Evolutionary conservation across 2,113 vertebrate species (phyloP).

Genomic region (Aviceda subcristata): DNA sequence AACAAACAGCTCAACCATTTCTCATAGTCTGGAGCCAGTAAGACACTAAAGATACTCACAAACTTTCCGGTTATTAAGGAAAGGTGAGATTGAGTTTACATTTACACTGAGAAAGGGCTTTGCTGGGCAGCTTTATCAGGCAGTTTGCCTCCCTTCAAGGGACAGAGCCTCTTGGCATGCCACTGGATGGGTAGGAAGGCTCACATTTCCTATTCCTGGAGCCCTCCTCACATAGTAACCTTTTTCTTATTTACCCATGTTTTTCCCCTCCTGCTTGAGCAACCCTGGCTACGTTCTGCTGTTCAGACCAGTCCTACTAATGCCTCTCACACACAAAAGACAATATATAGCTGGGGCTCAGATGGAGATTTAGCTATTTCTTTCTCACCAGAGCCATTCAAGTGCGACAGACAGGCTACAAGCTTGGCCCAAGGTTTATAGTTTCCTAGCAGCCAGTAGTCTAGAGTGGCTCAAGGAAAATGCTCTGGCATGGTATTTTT

Average conservation of each 20-base stretch:
- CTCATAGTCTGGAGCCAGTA: background rate
- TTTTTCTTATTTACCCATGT: background rate
- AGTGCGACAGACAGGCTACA: background rate
- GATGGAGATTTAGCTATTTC: background rate
- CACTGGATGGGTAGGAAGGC: background rate
- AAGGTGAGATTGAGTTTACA: background rate
- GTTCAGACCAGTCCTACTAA: background rate
- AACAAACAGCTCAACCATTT: background rate
- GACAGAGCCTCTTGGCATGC: background rate
- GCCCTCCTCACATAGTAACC: background rate
- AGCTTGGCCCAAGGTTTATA: background rate
- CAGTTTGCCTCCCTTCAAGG: background rate
- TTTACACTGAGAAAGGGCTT: background rate
- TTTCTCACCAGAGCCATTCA: background rate
- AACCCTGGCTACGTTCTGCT: background rate
- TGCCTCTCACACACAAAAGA: background rate
- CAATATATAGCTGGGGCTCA: background rate
- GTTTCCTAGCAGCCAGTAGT: background rate
- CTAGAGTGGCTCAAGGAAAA: background rate
- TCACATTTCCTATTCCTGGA: background rate
- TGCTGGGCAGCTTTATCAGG: background rate
- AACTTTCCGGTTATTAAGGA: background rate
- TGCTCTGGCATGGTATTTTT: background rate
- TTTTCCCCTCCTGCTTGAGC: background rate
- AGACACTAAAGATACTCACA: background rate